Evolutionary conservation across 2,888 invertebrate genomes (phyloP).

Genomic region (Andrena praecox): DNA sequence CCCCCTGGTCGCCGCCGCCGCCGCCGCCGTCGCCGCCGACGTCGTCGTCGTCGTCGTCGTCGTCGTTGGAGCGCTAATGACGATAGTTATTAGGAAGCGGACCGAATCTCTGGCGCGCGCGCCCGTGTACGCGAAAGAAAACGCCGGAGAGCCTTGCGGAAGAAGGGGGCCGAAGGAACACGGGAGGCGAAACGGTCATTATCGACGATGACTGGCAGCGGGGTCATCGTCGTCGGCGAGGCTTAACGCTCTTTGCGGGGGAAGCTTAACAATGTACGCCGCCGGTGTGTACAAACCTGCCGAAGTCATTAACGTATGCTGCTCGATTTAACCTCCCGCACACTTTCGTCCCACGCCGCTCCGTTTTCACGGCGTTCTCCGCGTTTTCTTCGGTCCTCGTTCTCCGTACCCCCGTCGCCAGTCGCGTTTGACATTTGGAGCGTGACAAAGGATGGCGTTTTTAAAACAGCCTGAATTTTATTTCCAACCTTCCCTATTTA

Average conservation of each 20-base stretch:
- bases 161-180: slow-evolving; percentile 9
- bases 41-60: slow-evolving; percentile 36
- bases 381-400: neutral
- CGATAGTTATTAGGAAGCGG: slow-evolving; percentile 75
- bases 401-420: neutral
- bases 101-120: slow-evolving; percentile 38
- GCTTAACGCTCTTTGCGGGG: slow-evolving; percentile 74
- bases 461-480: neutral
- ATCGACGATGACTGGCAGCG: slow-evolving; percentile 81
- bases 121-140: slow-evolving; percentile 40
- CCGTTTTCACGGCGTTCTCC: neutral
- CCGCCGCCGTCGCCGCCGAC: slow-evolving; percentile 27
- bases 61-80: slow-evolving; percentile 72
- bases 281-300: slow-evolving; percentile 72
- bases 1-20: slow-evolving; percentile 15
- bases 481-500: no score
- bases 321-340: slow-evolving; percentile 53
- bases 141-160: slow-evolving; percentile 22
- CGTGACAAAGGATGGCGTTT: neutral
- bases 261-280: slow-evolving; percentile 57
- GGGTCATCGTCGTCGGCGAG: slow-evolving; percentile 75
- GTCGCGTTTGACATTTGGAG: neutral
- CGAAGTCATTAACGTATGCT: slow-evolving; percentile 75
- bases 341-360: neutral
- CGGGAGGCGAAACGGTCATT: slow-evolving; percentile 75